Percentiles rank a stretch among this genome's conserved stretches.
Conservation (phyloP, 2,888 invertebrate species). For the Drosophila affinis region DNA sequence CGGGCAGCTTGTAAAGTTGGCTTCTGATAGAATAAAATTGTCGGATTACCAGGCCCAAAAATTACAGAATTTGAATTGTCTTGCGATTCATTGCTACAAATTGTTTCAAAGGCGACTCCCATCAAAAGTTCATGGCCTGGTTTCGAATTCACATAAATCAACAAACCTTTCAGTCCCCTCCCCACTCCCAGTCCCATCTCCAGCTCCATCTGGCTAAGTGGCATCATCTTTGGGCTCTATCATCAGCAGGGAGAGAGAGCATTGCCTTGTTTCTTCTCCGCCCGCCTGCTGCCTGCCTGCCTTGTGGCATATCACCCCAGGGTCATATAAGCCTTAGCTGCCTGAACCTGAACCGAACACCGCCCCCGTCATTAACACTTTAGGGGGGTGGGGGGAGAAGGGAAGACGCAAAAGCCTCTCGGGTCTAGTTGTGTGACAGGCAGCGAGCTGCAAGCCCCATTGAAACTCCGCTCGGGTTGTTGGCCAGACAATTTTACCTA, state of each 20-base stretch:
- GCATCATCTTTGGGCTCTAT: slow-evolving; percentile 14
- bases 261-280: slow-evolving; percentile 2
- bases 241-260: neutral
- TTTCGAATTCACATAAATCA: slow-evolving; percentile 7
- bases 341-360: slow-evolving; percentile 17
- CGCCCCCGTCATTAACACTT: slow-evolving; percentile 67
- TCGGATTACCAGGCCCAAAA: slow-evolving; percentile 18
- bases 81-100: slow-evolving; percentile 34
- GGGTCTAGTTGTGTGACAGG: slow-evolving; percentile 62
- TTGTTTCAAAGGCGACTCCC: slow-evolving; percentile 26
- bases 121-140: slow-evolving; percentile 4
- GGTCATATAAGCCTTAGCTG: slow-evolving; percentile 55
- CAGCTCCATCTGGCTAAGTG: slow-evolving; percentile 19
- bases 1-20: slow-evolving; percentile 23
- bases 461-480: slow-evolving; percentile 61
- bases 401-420: slow-evolving; percentile 40
- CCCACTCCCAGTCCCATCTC: neutral
- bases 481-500: slow-evolving; percentile 78
- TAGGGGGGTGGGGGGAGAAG: slow-evolving; percentile 18
- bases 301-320: slow-evolving; percentile 53
- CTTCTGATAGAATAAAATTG: slow-evolving; percentile 17
- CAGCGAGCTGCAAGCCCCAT: slow-evolving; percentile 14
- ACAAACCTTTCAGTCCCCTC: slow-evolving; percentile 13
- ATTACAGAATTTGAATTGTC: slow-evolving; percentile 34
- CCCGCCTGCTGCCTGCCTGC: slow-evolving; percentile 2